Conservation (phyloP, 2,113 vertebrate species). For the Anguilla japonica region DNA sequence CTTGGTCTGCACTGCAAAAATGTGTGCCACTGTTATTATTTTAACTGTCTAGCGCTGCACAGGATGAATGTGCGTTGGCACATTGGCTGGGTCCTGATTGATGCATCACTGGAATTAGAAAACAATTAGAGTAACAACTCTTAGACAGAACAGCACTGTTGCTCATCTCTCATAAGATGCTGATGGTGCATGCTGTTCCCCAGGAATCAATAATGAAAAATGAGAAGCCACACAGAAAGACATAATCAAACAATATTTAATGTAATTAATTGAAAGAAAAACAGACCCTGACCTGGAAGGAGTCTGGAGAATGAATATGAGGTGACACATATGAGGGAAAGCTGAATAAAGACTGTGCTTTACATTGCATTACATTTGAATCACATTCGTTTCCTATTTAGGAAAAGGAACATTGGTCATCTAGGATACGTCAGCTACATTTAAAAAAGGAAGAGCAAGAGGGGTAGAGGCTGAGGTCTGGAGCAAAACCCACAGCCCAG, state of each 20-base stretch:
- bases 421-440: slow-evolving; percentile 34
- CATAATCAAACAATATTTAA: background rate
- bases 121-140: background rate
- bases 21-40: background rate
- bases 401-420: slow-evolving; percentile 31
- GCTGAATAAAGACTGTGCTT: background rate
- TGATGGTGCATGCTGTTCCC: background rate
- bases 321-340: background rate
- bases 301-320: background rate
- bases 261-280: background rate
- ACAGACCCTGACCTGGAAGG: background rate
- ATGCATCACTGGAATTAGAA: background rate
- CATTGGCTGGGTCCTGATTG: background rate
- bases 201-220: background rate
- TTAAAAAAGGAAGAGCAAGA: slow-evolving; percentile 41
- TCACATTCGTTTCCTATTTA: background rate
- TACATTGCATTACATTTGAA: background rate
- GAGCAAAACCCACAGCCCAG: slow-evolving; percentile 61
- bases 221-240: background rate
- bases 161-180: background rate
- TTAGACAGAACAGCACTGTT: background rate
- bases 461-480: background rate
- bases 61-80: background rate
- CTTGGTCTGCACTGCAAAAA: background rate
- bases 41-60: background rate